Evolutionary conservation across 1,140 invertebrate species (phyloP), one percentile per base, ranked within the genome.

Genomic region (Belonocnema kinseyi): DNA sequence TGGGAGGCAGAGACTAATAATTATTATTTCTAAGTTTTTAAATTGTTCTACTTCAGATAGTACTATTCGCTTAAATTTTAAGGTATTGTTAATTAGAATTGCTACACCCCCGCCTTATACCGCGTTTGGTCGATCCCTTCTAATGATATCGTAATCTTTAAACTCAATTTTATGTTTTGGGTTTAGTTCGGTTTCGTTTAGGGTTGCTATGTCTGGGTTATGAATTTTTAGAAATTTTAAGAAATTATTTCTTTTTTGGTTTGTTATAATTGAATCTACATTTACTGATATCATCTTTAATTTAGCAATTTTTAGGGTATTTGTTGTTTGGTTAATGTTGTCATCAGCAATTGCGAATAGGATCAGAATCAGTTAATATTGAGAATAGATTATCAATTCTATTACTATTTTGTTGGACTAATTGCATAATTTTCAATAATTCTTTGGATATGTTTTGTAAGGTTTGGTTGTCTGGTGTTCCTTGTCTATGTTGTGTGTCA

Each of bases 111-210:
- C 78, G 1, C 78, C 78, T 77, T 75, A 17, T n/a, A 19, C 74
- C 0, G 72, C 14, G 10, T 77, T 77, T 11, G 33, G 75, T 50
- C 78, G 19, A 16, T 80, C 78, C 3, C 13, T 50, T 26, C 75
- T 61, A 3, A 80, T 61, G 13, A 77, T n/a, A 0, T 46, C 46
- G 40, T 80, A 80, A 33, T 77, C 26, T 26, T 26, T 26, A 1
- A 26, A 26, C 1, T 26, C 26, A 26, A 26, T 33, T 2, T 33
- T 33, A 33, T 77, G 76, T 19, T 11, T 80, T 51, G 50, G 26
- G 19, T 72, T 74, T 51, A 80, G 19, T 73, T 77, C 75, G 10
- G 79, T 80, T 77, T 80, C 79, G 3, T 14, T 46, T 46, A 77
- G 40, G 0, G 58, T 21, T 8, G 72, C 21, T 10, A 80, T 72